Evolutionary conservation across 2,113 vertebrate genomes (phyloP), one percentile per base, ranked within the genome.

Genomic region (Ceyx cyanopectus): DNA sequence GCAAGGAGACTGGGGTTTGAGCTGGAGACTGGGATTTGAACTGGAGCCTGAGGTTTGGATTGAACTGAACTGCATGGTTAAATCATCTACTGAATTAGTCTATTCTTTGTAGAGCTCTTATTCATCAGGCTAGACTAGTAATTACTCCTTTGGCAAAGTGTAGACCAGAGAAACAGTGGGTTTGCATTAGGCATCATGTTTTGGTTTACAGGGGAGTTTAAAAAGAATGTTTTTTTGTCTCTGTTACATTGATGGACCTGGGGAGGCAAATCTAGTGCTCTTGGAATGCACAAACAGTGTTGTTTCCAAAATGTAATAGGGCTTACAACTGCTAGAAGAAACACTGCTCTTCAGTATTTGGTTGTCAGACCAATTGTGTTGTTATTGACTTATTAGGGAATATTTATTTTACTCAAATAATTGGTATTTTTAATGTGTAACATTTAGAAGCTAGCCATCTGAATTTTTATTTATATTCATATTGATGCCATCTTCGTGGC

Each of bases 201-300:
- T 68, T 87, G n/a, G 45, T 81, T 75, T 78, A 74, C 57, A 86
- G 90, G 53, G 93, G 81, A 78, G 53, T 65, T 94, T 75, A 72
- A 78, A 91, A 94, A 77, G n/a, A 60, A 60, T 1, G 3, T 12
- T 80, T 73, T 74, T 78, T 29, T 50, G 48, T 70, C n/a, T 18
- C 7, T 77, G 15, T 51, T 80, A 9, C 2, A 21, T 70, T 57
- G n/a, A 51, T 81, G 45, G 72, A 50, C 45, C 22, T 0, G 1
- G 10, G 30, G 48, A 50, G 56, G 29, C 43, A 88, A 83, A 70
- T 51, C 11, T 41, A 50, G 12, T 73, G 41, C 60, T 69, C 89
- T 80, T 82, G 62, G 63, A 73, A 61, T 57, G 87, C 40, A 34
- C 27, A 7, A 27, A 13, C 0, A 1, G 27, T 57, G 70, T 4